Evolutionary conservation across 2,797 vertebrate species (phyloP).

Genomic region (Esox masquinongy): DNA sequence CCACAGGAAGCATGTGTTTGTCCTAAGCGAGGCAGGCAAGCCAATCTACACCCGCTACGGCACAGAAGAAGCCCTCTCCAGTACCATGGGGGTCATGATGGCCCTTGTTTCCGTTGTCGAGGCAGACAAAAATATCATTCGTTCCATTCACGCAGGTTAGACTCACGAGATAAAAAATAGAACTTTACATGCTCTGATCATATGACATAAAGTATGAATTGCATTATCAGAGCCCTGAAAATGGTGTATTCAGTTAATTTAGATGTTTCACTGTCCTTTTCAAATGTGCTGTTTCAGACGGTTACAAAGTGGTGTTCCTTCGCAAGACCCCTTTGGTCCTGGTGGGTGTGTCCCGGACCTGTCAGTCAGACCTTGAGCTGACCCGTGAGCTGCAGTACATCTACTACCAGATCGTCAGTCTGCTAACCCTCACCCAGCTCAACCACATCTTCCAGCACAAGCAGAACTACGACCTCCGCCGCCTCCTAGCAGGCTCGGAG

Average conservation of each 20-base stretch:
- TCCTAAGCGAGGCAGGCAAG: constrained; percentile 95
- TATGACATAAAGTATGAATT: too few relatives aligned
- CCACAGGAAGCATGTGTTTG: constrained; percentile 93
- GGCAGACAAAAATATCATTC: constrained; percentile 90
- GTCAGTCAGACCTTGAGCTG: constrained; percentile 90
- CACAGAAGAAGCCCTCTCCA: constrained; percentile 94
- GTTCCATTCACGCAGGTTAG: constrained; percentile 94
- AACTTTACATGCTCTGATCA: too few relatives aligned
- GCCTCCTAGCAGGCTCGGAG: constrained; percentile 91
- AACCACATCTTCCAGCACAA: constrained; percentile 95
- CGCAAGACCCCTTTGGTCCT: constrained; percentile 92
- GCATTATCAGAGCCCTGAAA: too few relatives aligned
- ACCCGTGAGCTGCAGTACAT: constrained; percentile 94
- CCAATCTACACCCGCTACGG: constrained; percentile 95
- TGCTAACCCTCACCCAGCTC: constrained; percentile 94
- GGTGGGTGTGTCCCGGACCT: constrained; percentile 88
- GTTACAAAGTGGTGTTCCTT: constrained; percentile 94
- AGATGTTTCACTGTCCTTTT: neutral
- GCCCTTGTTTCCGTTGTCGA: constrained; percentile 96
- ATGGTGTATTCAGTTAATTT: neutral
- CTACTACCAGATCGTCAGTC: constrained; percentile 97
- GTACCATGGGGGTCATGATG: constrained; percentile 98
- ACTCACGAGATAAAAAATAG: too few relatives aligned
- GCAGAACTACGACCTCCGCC: constrained; percentile 96
- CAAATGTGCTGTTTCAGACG: constrained; percentile 72